Base-by-base conservation (phyloP, 2,113 vertebrate species). In the Pseudonaja textilis region DNA sequence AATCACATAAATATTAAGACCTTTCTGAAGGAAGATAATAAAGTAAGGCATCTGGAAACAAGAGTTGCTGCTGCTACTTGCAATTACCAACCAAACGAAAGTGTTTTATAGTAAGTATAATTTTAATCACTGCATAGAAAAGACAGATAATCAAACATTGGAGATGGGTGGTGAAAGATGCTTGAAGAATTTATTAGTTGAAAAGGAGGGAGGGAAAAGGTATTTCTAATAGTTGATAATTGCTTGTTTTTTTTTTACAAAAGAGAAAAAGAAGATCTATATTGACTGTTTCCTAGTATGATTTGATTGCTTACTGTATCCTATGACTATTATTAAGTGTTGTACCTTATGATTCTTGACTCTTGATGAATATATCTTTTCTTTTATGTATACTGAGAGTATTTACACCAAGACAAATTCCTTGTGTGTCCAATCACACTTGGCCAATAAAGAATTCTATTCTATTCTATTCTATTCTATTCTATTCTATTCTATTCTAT, bases 1-100 rank as follows among this genome's bases (percentile, higher is more conserved):
- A 98, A 98, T 98, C 97, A 98, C 97, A 95, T 96, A 93, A 96
- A 96, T 98, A 98, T 98, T 97, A 98, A 97, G 97, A 97, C 97
- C 97, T 98, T 96, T 97, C 97, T 96, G 95, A 97, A 93, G 85
- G 96, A 94, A 96, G 96, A 96, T 98, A 97, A 97, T 98, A 97
- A 98, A 98, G 96, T 93, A 89, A 95, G 96, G 97, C 96, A 96
- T 97, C 97, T 97, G 96, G 97, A 96, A 97, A 96, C 81, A 26
- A 25, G 1, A 91, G 96, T 95, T 95, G 96, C 93, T 96, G 95
- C 94, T 8, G 42, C 95, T 94, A 93, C 95, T 93, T 95, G 95
- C 96, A 97, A 97, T 98, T 97, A 98, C 92, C 96, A 92, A 95
- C 96, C 95, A 97, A 97, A 97, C 98, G 97, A 98, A 98, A 95